Base-by-base conservation (phyloP, 1,140 invertebrate species). In the Dufourea novaeangliae region DNA sequence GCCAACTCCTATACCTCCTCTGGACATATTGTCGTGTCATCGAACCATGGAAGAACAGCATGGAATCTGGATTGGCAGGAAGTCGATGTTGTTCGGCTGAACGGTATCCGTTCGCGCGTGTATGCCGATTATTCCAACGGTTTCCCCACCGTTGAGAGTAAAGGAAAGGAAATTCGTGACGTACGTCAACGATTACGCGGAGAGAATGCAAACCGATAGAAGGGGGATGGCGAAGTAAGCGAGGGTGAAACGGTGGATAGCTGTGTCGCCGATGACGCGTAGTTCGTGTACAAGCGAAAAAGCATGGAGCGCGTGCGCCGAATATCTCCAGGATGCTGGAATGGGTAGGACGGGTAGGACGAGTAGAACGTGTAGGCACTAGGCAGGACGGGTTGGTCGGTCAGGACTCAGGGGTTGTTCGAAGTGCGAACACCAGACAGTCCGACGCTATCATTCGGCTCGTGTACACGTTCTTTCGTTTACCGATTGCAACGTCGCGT, bases 351-450 rank as follows among this genome's bases (percentile, higher is more conserved):
- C n/a, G 17, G 57, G 57, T 32, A 59, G 57, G 57, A 34, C 61
- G 57, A 32, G 44, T 59, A 29, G 57, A 22, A 39, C 50, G 59
- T 29, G 27, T 37, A n/a, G n/a, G n/a, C n/a, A n/a, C n/a, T n/a
- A n/a, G n/a, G n/a, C n/a, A n/a, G n/a, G n/a, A n/a, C n/a, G 56
- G 29, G 56, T 50, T 63, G 57, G 64, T 34, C 72, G 67, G 67
- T 34, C 67, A 77, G 74, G 66, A 66, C 67, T 67, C 68, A 70
- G 76, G 72, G 80, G 78, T 81, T 83, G 82, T 85, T 84, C 80
- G 64, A 86, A 67, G 84, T 83, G 88, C 87, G 88, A 87, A 83
- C 85, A 86, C 79, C 79, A 71, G 25, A 12, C 82, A 89, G 86
- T 90, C 78, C 66, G 79, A 75, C 74, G 69, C 54, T 59, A 66